Percentiles rank a stretch among this genome's conserved stretches.
phyloP scores from a whole-genome alignment of 2,888 invertebrate genomes.

The Drosophila planitibia region DNA sequence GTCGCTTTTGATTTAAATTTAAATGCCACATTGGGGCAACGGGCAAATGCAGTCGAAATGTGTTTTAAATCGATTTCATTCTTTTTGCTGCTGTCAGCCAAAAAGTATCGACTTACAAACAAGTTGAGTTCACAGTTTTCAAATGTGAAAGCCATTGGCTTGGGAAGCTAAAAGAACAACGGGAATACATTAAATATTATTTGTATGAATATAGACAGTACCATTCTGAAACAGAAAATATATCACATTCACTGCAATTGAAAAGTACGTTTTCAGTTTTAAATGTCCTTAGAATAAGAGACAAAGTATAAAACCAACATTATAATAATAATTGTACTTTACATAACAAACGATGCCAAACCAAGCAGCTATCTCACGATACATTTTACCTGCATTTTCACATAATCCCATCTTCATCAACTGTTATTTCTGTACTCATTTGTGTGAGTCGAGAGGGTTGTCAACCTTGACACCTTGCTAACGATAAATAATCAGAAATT shows the following conservation, averaged over 20 bases:
- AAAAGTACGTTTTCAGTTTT: background rate
- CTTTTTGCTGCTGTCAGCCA: slow-evolving; percentile 37
- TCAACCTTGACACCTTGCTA: slow-evolving; percentile 9
- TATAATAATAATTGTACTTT: background rate
- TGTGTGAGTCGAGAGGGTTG: background rate
- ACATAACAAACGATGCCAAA: background rate
- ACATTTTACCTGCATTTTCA: background rate
- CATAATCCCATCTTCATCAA: background rate
- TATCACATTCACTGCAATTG: background rate
- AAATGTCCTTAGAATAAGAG: background rate
- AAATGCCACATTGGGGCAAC: slow-evolving; percentile 52
- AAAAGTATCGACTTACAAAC: slow-evolving; percentile 58
- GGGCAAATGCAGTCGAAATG: slow-evolving; percentile 58
- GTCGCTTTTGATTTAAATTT: slow-evolving; percentile 52
- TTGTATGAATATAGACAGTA: background rate
- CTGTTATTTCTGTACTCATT: background rate
- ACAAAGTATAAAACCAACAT: background rate
- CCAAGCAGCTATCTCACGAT: background rate
- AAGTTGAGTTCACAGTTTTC: slow-evolving; percentile 12
- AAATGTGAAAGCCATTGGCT: slow-evolving; percentile 20
- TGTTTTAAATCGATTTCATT: slow-evolving; percentile 62
- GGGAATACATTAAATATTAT: background rate
- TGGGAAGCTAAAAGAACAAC: background rate
- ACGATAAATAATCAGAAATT: slow-evolving; percentile 8
- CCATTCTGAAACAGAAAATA: background rate